Base-by-base conservation (phyloP, 2,113 vertebrate genomes). In the Colaptes auratus region DNA sequence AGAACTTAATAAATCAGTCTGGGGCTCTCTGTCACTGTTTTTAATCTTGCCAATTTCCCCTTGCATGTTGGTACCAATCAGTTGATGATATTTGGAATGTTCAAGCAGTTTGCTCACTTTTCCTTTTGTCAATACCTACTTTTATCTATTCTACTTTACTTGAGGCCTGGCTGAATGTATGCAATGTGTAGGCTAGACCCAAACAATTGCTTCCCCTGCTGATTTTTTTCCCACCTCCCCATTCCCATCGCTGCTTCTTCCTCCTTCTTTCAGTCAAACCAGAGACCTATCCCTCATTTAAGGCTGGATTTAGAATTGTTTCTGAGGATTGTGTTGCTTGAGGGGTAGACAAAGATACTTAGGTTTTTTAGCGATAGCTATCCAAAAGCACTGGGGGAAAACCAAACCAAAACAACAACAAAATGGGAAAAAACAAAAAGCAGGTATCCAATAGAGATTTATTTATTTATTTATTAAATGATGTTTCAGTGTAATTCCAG, bases 21-120 rank as follows among this genome's bases (percentile, higher is more conserved):
- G 48, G 31, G 63, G 25, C 76, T 0, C 3, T 86, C 78, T 96
- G 91, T 65, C 80, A 30, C 63, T 84, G 31, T 4, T 81, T 93
- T 96, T 89, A 84, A 91, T 88, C 82, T 82, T 27, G 15, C 31
- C 90, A 63, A 69, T 82, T 88, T 94, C 92, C 81, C 15, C 23
- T 88, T 55, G 44, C 25, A 46, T 63, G 12, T 89, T 86, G 65
- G 25, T 92, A 46, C 36, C 23, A 23, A 20, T 83, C 48, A 56
- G 42, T 50, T 90, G 52, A 53, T 71, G 50, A 56, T 72, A 35
- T 39, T 63, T 73, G 71, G 35, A 80, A 56, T 2, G 2, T 33
- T 24, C 5, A 7, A 53, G 52, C 15, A 46, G 44, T 89, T 80
- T 36, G 60, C 59, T 93, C 25, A 6, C 48, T 90, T 91, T 74